These are phyloP conservation scores for Hypsibius dujardini DNA, from an alignment of 1,140 invertebrate genomes.

Conservation along the genomic window DNA sequence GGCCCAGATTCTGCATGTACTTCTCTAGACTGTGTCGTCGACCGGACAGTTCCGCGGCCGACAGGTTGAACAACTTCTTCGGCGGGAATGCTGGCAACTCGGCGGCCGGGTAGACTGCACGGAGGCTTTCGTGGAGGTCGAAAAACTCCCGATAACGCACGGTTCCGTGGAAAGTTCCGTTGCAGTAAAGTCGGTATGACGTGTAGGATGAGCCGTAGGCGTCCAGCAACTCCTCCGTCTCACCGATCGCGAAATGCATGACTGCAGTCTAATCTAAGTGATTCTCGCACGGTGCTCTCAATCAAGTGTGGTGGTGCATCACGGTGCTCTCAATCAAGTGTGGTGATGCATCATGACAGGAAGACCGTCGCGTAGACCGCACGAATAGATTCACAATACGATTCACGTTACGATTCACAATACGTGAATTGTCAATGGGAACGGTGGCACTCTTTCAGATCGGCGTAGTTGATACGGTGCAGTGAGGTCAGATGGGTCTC, in stretches of 20 bases:
- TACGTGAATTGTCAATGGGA: too few relatives aligned
- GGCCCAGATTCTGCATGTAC: conserved; percentile 17
- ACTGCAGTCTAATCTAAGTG: neutral
- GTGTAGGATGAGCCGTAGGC: conserved; percentile 1
- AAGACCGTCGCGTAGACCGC: too few relatives aligned
- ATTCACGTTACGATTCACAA: too few relatives aligned
- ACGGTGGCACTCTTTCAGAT: too few relatives aligned
- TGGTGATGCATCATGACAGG: too few relatives aligned
- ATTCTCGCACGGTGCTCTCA: neutral
- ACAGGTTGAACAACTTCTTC: conserved; percentile 14
- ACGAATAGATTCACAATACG: too few relatives aligned
- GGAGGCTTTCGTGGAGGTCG: conserved; percentile 9
- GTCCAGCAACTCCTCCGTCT: conserved; percentile 9
- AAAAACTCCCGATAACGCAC: conserved; percentile 10
- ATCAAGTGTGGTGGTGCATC: too few relatives aligned
- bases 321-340: too few relatives aligned
- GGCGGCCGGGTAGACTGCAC: neutral
- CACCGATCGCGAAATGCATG: conserved; percentile 4
- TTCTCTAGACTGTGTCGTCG: neutral
- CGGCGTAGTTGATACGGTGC: too few relatives aligned
- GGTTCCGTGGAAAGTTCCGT: conserved; percentile 10
- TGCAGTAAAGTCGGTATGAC: conserved; percentile 2
- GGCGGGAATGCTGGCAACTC: neutral
- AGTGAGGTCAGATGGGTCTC: too few relatives aligned
- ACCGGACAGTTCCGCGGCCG: neutral